Evolutionary conservation across 2,113 vertebrate species (phyloP).

Genomic region (Leucosticte australis): DNA sequence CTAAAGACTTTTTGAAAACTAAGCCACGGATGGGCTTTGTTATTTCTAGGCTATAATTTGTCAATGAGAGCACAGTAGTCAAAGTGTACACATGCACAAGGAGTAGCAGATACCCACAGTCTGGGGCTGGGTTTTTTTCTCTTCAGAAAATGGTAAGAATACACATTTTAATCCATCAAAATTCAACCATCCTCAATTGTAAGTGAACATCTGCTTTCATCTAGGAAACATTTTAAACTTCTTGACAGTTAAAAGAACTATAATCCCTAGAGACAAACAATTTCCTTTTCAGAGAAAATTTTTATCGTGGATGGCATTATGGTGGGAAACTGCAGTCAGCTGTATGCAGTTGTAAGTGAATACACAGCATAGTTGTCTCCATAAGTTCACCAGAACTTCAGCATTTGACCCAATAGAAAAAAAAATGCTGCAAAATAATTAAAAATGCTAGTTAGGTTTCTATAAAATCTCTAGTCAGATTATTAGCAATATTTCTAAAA

Average conservation of each 20-base stretch:
- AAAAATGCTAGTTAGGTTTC: background rate
- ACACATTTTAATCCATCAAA: constrained; percentile 22
- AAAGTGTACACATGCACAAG: background rate
- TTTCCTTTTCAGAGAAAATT: constrained; percentile 67
- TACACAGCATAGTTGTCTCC: constrained; percentile 2
- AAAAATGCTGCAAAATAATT: background rate
- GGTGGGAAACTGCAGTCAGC: background rate
- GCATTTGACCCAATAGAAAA: background rate
- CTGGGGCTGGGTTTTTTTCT: background rate
- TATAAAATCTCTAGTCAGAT: background rate
- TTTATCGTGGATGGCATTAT: constrained; percentile 2
- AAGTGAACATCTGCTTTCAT: constrained; percentile 58
- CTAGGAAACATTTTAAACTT: constrained; percentile 65
- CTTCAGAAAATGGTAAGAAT: constrained; percentile 11
- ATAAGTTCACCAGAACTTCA: background rate
- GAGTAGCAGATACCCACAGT: background rate
- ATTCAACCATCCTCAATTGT: constrained; percentile 23
- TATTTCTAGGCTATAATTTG: background rate
- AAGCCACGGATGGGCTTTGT: background rate
- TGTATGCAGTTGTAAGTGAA: background rate
- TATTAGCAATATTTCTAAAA: background rate
- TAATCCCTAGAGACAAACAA: constrained; percentile 38
- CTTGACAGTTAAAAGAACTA: constrained; percentile 67
- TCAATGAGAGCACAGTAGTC: background rate
- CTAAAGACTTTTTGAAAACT: background rate